Base-by-base conservation (phyloP, 2,888 invertebrate species). In the Chrysolina americana region DNA sequence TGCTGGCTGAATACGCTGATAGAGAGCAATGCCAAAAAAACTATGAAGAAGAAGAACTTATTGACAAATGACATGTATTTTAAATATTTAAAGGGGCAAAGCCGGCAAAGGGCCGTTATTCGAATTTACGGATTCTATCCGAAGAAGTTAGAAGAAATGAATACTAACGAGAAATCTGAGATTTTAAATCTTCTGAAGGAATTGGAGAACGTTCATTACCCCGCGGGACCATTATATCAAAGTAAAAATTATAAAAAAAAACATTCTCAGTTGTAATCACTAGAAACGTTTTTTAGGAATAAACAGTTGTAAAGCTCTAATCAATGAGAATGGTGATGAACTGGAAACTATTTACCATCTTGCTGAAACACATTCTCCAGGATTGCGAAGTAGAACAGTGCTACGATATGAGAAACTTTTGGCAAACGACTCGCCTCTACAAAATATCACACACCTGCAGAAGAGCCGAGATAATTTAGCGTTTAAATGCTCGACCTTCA, bases 331-430 rank as follows among this genome's bases (percentile, higher is more conserved):
- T 63, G 70, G 83, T 15, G 78, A 84, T 75, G 86, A 87, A 79
- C 71, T 86, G 53, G 77, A 80, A 76, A 79, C 83, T 71, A 86
- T 87, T 74, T 85, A 83, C 73, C 78, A 85, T 79, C 81, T 87
- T 76, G 80, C 81, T 5, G 87, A 87, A 78, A 85, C 87, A 10
- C 87, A 87, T 80, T 81, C 82, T 17, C 85, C 86, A 15, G 81
- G 80, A 70, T 83, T 87, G 71, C 78, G 87, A 64, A 81, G 81
- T 53, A 85, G 81, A 79, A 81, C 86, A 28, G 78, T 80, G 5
- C 77, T 82, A 72, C 80, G 82, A 21, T 85, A 85, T 79, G 83
- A 83, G 70, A 85, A 84, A 75, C 65, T 81, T 48, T 63, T 81
- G 53, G 74, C 75, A 44, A 75, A 65, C 63, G 76, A 78, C 48